Conservation (phyloP, 1,140 invertebrate species). For the Frieseomelitta varia region DNA sequence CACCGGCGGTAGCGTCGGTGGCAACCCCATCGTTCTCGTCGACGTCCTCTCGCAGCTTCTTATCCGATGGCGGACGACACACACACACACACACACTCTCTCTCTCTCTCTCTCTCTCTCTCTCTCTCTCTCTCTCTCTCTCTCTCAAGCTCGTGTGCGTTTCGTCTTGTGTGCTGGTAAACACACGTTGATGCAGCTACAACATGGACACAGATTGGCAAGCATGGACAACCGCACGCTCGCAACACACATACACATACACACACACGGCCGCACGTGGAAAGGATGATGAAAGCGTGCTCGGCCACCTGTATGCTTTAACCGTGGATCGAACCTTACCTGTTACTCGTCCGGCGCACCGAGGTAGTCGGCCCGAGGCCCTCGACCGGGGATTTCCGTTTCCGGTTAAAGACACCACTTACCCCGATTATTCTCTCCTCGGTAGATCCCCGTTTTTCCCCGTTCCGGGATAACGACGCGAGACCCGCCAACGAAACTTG, state of each 20-base stretch:
- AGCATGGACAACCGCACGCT: conserved; percentile 22
- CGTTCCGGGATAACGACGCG: neutral
- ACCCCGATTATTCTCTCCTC: conserved; percentile 46
- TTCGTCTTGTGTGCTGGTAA: conserved; percentile 65
- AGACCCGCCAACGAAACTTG: neutral
- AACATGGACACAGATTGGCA: neutral
- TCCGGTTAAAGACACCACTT: conserved; percentile 65
- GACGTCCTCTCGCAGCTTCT: conserved; percentile 30
- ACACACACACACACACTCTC: conserved; percentile 11
- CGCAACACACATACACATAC: conserved; percentile 6
- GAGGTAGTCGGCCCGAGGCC: conserved; percentile 57
- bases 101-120: conserved; percentile 20
- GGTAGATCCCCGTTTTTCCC: conserved; percentile 14
- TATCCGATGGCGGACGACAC: conserved; percentile 24
- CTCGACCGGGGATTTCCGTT: conserved; percentile 67
- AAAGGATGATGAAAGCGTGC: conserved; percentile 71
- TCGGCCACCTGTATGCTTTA: conserved; percentile 82
- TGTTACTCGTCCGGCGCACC: conserved; percentile 77
- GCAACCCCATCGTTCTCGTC: conserved; percentile 26
- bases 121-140: conserved; percentile 2
- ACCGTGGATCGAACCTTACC: conserved; percentile 80
- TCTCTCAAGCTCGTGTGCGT: conserved; percentile 17
- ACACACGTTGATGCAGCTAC: conserved; percentile 28
- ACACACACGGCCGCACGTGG: conserved; percentile 53
- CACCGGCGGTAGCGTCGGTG: conserved; percentile 2